Evolutionary conservation across 2,888 invertebrate species (phyloP), one percentile per base, ranked within the genome.

Genomic region (Polylopha cassiicola): DNA sequence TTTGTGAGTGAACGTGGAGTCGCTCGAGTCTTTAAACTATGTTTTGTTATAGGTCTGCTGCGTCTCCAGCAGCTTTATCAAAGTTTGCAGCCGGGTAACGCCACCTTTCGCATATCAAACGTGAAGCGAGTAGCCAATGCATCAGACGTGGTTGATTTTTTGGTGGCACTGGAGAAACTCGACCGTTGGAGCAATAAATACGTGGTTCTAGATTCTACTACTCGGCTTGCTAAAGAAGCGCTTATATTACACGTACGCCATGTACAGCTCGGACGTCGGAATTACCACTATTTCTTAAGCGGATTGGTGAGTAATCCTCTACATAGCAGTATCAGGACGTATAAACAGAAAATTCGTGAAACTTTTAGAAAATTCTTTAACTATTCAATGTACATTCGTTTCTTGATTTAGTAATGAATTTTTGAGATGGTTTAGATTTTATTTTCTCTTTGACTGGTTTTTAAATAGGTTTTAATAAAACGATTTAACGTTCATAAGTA

Each of bases 31-130:
- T n/a, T n/a, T n/a, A n/a, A n/a, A n/a, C n/a, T n/a, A n/a, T n/a
- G n/a, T n/a, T n/a, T n/a, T 26, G 45, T 48, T 39, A 3, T 55
- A 98, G 98, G 97, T 54, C 84, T 98, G 38, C 88, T 96, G 49
- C 90, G 97, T 48, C 88, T 98, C 44, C 97, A 98, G 72, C 94
- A 97, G 76, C 91, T 98, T 61, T 97, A 96, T 77, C 94, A 95
- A 74, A 92, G 92, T 44, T 86, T 97, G 61, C 90, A 89, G 44
- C 94, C 95, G 2, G 92, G 94, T 21, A 92, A 91, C 65, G 91
- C 93, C 52, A 90, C 92, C 44, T 95, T 95, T 77, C 92, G 93
- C 73, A 93, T 97, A 53, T 91, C 93, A 57, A 91, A 93, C 56
- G 95, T 95, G 44, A 92, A 95, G 71, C 89, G 94, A 62, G 92